Conservation (phyloP, 2,888 invertebrate species). For the Aethes cnicana region DNA sequence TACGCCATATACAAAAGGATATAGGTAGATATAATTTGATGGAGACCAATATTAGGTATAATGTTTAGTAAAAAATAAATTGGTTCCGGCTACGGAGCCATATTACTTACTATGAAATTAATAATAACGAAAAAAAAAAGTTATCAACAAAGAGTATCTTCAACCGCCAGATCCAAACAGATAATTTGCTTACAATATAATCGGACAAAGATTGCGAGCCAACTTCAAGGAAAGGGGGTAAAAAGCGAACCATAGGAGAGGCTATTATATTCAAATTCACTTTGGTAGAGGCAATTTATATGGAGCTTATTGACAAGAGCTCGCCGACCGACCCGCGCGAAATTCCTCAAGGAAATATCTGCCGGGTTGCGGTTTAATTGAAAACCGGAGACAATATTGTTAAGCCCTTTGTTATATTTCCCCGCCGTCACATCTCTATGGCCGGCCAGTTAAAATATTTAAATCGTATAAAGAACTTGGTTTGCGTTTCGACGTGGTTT, state of each 20-base stretch:
- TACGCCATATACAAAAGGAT: no score
- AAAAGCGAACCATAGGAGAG: constrained; percentile 69
- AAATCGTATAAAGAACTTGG: constrained; percentile 30
- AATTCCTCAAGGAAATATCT: constrained; percentile 71
- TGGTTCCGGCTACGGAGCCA: no score
- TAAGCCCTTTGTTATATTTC: constrained; percentile 43
- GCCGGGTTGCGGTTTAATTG: constrained; percentile 67
- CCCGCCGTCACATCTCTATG: constrained; percentile 32
- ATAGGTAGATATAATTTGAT: no score
- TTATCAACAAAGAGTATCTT: constrained; percentile 45
- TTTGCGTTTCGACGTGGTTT: constrained; percentile 34
- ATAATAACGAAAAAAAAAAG: constrained; percentile 52
- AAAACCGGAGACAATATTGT: constrained; percentile 70
- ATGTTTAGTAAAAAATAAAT: no score
- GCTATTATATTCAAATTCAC: constrained; percentile 82
- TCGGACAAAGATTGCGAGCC: constrained; percentile 73
- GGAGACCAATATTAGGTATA: no score
- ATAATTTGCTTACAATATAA: constrained; percentile 83
- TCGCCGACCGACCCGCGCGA: constrained; percentile 59
- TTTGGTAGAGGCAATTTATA: constrained; percentile 78
- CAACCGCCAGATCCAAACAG: constrained; percentile 73
- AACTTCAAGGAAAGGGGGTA: constrained; percentile 69
- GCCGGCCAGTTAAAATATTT: constrained; percentile 34
- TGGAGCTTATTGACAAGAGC: constrained; percentile 80
- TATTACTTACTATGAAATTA: no score